Evolutionary conservation across 2,888 invertebrate genomes (phyloP).

Genomic region (Agrochola lychnidis): DNA sequence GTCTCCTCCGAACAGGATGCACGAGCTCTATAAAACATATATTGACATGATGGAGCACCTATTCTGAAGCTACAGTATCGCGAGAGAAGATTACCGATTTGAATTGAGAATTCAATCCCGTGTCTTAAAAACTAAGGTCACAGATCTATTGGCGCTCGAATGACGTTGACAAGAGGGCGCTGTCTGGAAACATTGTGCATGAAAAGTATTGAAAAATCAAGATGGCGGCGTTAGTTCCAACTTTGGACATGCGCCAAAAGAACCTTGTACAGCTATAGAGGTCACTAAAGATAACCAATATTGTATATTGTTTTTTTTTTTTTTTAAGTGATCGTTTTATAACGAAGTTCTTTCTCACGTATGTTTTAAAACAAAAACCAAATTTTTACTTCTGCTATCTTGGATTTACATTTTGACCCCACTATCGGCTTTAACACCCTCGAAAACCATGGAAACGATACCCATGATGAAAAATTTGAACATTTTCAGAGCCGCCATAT

Average conservation of each 20-base stretch:
- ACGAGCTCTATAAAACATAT: slow-evolving; percentile 60
- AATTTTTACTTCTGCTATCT: no score
- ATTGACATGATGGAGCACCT: slow-evolving; percentile 55
- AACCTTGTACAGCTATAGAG: neutral
- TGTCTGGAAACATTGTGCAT: neutral
- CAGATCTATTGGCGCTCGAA: neutral
- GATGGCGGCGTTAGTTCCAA: neutral
- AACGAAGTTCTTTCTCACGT: no score
- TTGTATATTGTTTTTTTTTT: no score
- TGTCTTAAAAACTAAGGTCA: neutral
- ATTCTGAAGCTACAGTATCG: slow-evolving; percentile 36
- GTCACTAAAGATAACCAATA: neutral
- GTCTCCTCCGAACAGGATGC: slow-evolving; percentile 54
- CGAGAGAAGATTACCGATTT: neutral
- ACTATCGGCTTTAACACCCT: no score
- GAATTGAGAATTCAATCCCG: neutral
- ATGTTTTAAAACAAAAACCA: no score
- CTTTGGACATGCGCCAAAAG: neutral
- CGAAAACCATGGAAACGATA: no score
- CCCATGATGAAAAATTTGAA: no score
- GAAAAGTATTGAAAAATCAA: neutral
- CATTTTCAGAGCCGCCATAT: no score
- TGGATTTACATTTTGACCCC: no score
- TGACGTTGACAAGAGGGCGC: neutral
- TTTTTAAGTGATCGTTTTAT: no score